A percentile compares a stretch with the other conserved stretches of the same genome.
phyloP scores from a whole-genome alignment of 2,113 vertebrate species.

The Lamprologus lemairii region DNA sequence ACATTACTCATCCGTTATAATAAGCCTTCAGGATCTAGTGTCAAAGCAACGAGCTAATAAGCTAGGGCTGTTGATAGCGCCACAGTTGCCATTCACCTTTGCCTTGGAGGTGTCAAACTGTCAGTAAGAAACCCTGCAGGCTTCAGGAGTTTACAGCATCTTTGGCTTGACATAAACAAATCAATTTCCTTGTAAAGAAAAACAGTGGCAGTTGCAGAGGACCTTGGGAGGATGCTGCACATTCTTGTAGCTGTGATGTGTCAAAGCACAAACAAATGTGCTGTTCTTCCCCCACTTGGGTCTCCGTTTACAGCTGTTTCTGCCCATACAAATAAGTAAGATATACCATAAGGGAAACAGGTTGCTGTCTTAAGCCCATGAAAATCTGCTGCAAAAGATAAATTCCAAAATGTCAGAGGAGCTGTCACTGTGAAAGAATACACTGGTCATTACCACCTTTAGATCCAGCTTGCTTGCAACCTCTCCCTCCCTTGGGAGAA shows the following conservation, averaged over 20 bases:
- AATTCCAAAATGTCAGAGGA: constrained; percentile 67
- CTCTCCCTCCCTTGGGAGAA: not conserved
- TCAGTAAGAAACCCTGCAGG: constrained; percentile 31
- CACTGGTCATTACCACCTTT: constrained; percentile 56
- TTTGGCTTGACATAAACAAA: constrained; percentile 21
- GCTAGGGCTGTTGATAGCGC: constrained; percentile 52
- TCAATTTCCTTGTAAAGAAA: constrained; percentile 15
- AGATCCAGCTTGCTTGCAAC: constrained; percentile 46
- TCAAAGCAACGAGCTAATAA: constrained; percentile 53
- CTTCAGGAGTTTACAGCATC: constrained; percentile 23
- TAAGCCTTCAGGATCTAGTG: constrained; percentile 25
- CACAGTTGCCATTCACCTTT: constrained; percentile 50
- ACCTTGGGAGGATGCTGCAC: not conserved
- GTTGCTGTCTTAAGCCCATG: constrained; percentile 37
- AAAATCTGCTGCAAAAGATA: constrained; percentile 59
- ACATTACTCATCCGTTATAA: constrained; percentile 34
- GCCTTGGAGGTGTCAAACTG: constrained; percentile 47
- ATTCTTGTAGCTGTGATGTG: constrained; percentile 22
- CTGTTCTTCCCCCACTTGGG: not conserved
- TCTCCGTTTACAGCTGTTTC: constrained; percentile 50
- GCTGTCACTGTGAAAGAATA: constrained; percentile 65
- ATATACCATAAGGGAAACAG: not conserved
- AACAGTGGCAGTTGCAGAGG: not conserved
- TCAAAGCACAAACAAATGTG: constrained; percentile 45
- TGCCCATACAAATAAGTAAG: constrained; percentile 36